Evolutionary conservation across 2,888 invertebrate species (phyloP).

Genomic region (Synergus gifuensis): DNA sequence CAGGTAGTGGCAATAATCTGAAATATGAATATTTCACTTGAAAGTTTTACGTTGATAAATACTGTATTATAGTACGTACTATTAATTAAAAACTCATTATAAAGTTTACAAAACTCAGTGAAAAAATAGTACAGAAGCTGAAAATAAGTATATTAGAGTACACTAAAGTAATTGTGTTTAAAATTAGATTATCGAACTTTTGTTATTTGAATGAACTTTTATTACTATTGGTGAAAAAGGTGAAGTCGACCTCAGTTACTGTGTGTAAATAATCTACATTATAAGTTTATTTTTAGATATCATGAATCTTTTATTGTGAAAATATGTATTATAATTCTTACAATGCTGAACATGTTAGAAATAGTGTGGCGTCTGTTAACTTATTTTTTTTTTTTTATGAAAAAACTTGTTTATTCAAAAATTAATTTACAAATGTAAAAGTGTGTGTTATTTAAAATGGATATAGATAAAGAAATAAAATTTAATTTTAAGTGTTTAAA

Average conservation of each 20-base stretch:
- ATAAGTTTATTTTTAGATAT: not conserved
- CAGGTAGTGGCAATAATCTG: not conserved
- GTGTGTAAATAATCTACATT: not conserved
- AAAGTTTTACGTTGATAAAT: not conserved
- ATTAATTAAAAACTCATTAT: not conserved
- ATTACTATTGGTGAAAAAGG: not conserved
- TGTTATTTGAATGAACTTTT: not conserved
- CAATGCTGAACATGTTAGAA: not conserved
- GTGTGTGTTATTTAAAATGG: not conserved
- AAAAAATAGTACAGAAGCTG: not conserved
- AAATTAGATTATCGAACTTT: not conserved
- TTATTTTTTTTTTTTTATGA: not conserved
- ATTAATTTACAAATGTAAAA: not conserved
- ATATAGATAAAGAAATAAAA: not conserved
- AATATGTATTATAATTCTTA: not conserved
- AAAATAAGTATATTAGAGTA: not conserved
- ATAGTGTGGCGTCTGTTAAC: not conserved
- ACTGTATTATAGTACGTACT: not conserved
- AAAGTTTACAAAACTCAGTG: no score
- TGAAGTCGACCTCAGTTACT: not conserved
- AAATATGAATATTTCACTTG: not conserved
- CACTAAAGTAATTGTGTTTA: not conserved
- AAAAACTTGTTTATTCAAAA: not conserved
- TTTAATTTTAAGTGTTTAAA: no score
- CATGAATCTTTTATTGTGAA: not conserved